Percentiles rank a stretch among this genome's conserved stretches.
These are phyloP conservation scores for Tipula vernalis DNA, from an alignment of 2,888 invertebrate species.

Conservation along the genomic window DNA sequence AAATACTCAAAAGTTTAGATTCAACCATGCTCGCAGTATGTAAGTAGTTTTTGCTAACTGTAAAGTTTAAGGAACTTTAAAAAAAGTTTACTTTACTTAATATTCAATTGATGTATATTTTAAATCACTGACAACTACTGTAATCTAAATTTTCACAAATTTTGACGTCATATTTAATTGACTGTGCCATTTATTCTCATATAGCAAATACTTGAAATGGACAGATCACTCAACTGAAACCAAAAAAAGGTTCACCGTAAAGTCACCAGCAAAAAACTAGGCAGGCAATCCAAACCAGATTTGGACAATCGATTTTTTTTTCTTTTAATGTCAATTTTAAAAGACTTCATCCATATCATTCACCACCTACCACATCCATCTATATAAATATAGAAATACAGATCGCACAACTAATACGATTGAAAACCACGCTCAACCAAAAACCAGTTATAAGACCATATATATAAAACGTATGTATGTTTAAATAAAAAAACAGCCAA, in stretches of 20 bases:
- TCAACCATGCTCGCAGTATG: too few species aligned
- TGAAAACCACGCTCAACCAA: neutral
- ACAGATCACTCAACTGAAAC: neutral
- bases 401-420: neutral
- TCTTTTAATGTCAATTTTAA: neutral
- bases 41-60: too few species aligned
- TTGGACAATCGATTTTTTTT: neutral
- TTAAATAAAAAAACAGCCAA: neutral
- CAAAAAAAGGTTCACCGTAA: neutral
- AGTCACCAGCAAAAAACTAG: neutral
- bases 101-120: too few species aligned
- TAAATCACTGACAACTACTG: too few species aligned
- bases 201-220: too few species aligned
- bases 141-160: too few species aligned
- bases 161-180: too few species aligned
- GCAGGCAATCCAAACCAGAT: neutral
- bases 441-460: neutral
- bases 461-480: neutral
- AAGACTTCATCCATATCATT: neutral
- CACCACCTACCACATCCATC: neutral
- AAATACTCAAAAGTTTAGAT: too few species aligned
- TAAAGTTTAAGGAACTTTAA: too few species aligned
- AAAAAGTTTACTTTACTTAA: too few species aligned
- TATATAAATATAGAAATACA: neutral
- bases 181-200: too few species aligned